Conservation (phyloP, 2,888 invertebrate genomes). For the Eupithecia subumbrata region DNA sequence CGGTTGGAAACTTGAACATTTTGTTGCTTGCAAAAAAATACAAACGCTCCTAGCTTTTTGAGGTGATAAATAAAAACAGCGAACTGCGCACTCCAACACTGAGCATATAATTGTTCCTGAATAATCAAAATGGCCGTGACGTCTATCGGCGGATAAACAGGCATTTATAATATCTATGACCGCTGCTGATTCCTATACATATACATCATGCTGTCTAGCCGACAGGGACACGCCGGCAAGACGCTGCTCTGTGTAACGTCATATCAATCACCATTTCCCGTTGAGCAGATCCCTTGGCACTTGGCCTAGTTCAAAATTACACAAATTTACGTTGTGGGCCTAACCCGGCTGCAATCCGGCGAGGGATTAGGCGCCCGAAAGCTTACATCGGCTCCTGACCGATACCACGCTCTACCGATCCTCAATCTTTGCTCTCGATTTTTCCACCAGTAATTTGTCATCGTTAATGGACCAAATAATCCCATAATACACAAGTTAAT, state of each 20-base stretch:
- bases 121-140: slow-evolving; percentile 16
- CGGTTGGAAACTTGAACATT: slow-evolving; percentile 21
- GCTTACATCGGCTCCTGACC: slow-evolving; percentile 73
- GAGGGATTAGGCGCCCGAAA: slow-evolving; percentile 74
- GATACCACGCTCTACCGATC: slow-evolving; percentile 74
- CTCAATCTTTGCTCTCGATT: slow-evolving; percentile 64
- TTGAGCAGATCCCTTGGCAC: slow-evolving; percentile 81
- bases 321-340: slow-evolving; percentile 82
- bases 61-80: slow-evolving; percentile 7
- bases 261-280: slow-evolving; percentile 82
- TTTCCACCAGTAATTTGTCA: slow-evolving; percentile 57
- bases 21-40: slow-evolving; percentile 21
- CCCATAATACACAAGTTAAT: slow-evolving; percentile 79
- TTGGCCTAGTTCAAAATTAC: slow-evolving; percentile 83
- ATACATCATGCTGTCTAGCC: slow-evolving; percentile 66
- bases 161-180: slow-evolving; percentile 38
- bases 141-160: slow-evolving; percentile 33
- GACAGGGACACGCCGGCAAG: slow-evolving; percentile 61
- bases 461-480: slow-evolving; percentile 67
- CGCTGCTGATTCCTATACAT: slow-evolving; percentile 59
- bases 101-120: slow-evolving; percentile 1
- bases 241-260: slow-evolving; percentile 70
- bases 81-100: not conserved
- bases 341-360: slow-evolving; percentile 69
- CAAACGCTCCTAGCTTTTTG: slow-evolving; percentile 5